Evolutionary conservation across 1,140 invertebrate genomes (phyloP), one percentile per base, ranked within the genome.

Genomic region (Diachasmimorpha longicaudata): DNA sequence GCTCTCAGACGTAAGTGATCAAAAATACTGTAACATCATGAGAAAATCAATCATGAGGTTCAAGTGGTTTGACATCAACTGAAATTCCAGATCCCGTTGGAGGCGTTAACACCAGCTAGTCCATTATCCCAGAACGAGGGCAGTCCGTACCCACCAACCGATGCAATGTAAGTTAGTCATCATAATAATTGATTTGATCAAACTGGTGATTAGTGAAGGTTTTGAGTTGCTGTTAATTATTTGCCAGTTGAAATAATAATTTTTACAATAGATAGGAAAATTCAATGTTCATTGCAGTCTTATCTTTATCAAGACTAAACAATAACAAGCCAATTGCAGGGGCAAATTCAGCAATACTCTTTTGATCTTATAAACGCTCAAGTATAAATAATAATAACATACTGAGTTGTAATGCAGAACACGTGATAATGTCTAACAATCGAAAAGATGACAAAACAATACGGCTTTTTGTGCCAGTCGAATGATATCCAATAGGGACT

Each of bases 1-100:
- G 44, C 92, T 99, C 66, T 96, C 93, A 83, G 96, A 97, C 87
- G 93, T 94, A 89, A 91, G 92, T 90, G 71, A 25, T 4, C 14
- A 13, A 44, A 37, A 13, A 44, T 37, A 25, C 21, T 46, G 31
- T 31, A 31, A 31, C 31, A 55, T 71, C 13, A 71, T 31, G 67
- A 72, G 44, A 66, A 16, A 52, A 3, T 31, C 2, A 31, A 46
- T 52, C 13, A 16, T 52, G 16, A 16, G 48, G 48, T 13, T 52
- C 48, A 52, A 52, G 48, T 52, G 48, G 14, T 52, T 52, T 52
- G 48, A 52, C 48, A 16, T 14, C 19, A 6, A 16, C 14, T 6
- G 5, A 46, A 25, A 36, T 70, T 63, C 39, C 77, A 90, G 90
- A 88, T 90, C 80, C 82, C 89, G 75, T 52, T 90, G 46, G 89